These are phyloP conservation scores for Pinna nobilis DNA, from an alignment of 1,140 invertebrate species.

Conservation along the genomic window DNA sequence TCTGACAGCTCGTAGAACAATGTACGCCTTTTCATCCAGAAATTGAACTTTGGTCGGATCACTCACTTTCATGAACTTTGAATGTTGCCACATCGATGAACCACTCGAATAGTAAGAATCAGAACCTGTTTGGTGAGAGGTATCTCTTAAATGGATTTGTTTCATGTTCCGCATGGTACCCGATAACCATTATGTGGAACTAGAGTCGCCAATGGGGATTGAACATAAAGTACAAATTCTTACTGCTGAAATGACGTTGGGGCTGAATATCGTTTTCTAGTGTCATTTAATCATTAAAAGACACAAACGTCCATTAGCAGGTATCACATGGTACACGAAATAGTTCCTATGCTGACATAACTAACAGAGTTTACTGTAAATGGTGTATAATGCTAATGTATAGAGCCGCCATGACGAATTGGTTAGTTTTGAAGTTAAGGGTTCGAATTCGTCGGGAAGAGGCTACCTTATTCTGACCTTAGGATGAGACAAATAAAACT, in stretches of 20 bases:
- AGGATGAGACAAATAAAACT: too few species aligned
- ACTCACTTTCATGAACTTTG: neutral
- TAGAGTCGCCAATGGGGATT: too few species aligned
- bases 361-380: too few species aligned
- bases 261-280: neutral
- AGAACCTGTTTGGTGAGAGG: neutral
- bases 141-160: neutral
- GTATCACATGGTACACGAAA: too few species aligned
- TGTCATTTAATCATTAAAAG: neutral
- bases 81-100: neutral
- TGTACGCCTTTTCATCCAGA: neutral
- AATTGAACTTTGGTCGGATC: neutral
- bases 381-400: too few species aligned
- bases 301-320: too few species aligned
- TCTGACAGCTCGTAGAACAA: neutral
- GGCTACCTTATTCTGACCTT: too few species aligned
- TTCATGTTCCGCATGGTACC: neutral
- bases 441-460: too few species aligned
- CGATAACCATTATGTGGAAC: neutral
- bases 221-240: too few species aligned
- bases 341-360: too few species aligned
- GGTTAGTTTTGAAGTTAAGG: too few species aligned
- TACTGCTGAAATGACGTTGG: neutral
- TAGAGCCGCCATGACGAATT: too few species aligned
- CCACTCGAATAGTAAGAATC: neutral